Base-by-base conservation (phyloP, 2,797 vertebrate genomes). In the Chrosomus eos region DNA sequence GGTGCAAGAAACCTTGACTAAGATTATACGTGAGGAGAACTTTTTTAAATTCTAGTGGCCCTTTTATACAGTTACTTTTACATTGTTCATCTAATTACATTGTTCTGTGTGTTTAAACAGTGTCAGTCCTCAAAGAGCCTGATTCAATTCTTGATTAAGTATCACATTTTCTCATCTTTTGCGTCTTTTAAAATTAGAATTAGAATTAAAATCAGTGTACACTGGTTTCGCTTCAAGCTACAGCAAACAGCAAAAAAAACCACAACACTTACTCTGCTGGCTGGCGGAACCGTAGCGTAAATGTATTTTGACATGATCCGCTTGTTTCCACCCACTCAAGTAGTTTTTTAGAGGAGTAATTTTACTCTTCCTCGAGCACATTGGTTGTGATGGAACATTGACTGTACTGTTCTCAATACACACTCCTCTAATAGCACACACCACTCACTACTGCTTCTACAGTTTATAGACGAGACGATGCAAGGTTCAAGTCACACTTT, bases 221-320 rank as follows among this genome's bases (percentile, higher is more conserved):
- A 67, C 72, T 23, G 23, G 43, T 76, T 84, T 21, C 36, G 10
- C 36, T 78, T 77, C 64, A 77, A 36, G 45, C 62, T 58, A 70
- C 64, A 78, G 82, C 48, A 84, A 77, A 55, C 73, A 77, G 48
- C 9, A 3, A 11, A 75, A 83, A 83, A 67, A 11, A 40, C 3
- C 45, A 66, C 82, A 71, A 71, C 51, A 78, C 38, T 4, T 38
- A 31, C 67, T 77, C 67, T 36, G 51, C 19, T 71, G 82, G 73
- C 77, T 75, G 70, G 62, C n/a, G 19, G 26, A 53, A 80, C 53
- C 16, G 23, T 64, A 33, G 13, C 5, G 43, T 45, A 80, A 73
- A 85, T 85, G 40, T 73, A 74, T 85, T 80, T 85, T 85, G 76
- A 85, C 55, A 80, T 48, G 68, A 85, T 80, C 43, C 18, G 40